Conservation (phyloP, 2,113 vertebrate genomes). For the Odontesthes bonariensis region DNA sequence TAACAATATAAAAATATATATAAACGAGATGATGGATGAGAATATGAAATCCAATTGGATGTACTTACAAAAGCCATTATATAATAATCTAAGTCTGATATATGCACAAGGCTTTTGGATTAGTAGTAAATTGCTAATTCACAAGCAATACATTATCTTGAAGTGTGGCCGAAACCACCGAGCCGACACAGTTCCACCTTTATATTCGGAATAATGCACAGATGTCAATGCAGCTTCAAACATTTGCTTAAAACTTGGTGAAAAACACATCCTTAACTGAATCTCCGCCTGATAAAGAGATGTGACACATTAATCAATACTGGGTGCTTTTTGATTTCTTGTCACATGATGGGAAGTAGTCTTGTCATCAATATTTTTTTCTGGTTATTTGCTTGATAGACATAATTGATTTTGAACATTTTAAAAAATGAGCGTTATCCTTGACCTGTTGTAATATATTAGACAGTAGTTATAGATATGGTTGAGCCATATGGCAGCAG, state of each 20-base stretch:
- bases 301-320: background rate
- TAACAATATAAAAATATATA: too few relatives aligned
- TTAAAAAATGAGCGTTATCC: background rate
- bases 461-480: too few relatives aligned
- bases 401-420: background rate
- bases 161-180: slow-evolving; percentile 31
- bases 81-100: slow-evolving; percentile 1
- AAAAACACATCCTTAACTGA: slow-evolving; percentile 5
- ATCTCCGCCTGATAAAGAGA: background rate
- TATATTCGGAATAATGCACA: slow-evolving; percentile 19
- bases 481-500: background rate
- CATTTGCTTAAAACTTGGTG: background rate
- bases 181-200: slow-evolving; percentile 35
- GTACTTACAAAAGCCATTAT: too few relatives aligned
- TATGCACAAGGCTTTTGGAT: slow-evolving; percentile 27
- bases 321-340: background rate
- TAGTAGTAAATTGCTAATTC: slow-evolving; percentile 58
- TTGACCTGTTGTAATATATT: background rate
- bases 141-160: slow-evolving; percentile 56
- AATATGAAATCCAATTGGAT: too few relatives aligned
- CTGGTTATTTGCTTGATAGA: background rate
- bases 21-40: too few relatives aligned
- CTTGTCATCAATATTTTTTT: background rate
- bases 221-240: slow-evolving; percentile 3
- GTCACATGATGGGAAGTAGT: too few relatives aligned